Evolutionary conservation across 2,797 vertebrate genomes (phyloP).

Genomic region (Trichosurus vulpecula): DNA sequence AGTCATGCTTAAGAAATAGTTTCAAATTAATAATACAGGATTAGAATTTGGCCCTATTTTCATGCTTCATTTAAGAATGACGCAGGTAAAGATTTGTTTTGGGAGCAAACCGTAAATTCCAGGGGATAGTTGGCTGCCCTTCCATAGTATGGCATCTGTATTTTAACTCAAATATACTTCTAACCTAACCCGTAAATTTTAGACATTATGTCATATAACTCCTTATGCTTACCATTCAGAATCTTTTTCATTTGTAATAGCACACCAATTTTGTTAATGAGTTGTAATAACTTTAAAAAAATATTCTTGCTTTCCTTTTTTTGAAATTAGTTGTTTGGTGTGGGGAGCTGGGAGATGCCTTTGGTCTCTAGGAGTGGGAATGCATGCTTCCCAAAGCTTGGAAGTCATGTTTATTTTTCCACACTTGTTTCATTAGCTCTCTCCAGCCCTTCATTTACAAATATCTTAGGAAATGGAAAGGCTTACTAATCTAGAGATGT

Average conservation of each 20-base stretch:
- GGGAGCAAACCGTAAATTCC: slow-evolving; percentile 64
- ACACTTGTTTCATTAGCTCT: background rate
- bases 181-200: background rate
- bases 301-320: background rate
- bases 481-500: background rate
- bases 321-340: fast-evolving
- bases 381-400: background rate
- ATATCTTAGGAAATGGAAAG: background rate
- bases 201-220: slow-evolving; percentile 1
- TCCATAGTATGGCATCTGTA: slow-evolving; percentile 33
- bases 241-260: background rate
- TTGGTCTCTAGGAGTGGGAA: background rate
- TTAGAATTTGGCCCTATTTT: slow-evolving; percentile 44
- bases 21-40: slow-evolving; percentile 24
- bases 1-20: background rate
- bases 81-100: slow-evolving; percentile 64
- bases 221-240: slow-evolving; percentile 32
- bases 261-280: background rate
- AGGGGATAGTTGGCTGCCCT: slow-evolving; percentile 53
- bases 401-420: background rate
- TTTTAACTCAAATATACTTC: slow-evolving; percentile 36
- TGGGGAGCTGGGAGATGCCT: background rate
- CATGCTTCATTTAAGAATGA: slow-evolving; percentile 43
- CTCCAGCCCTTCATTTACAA: background rate
- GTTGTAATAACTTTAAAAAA: background rate